Base-by-base conservation (phyloP, 64 coral and sea anemone genomes). In the Dendronephthya gigantea region DNA sequence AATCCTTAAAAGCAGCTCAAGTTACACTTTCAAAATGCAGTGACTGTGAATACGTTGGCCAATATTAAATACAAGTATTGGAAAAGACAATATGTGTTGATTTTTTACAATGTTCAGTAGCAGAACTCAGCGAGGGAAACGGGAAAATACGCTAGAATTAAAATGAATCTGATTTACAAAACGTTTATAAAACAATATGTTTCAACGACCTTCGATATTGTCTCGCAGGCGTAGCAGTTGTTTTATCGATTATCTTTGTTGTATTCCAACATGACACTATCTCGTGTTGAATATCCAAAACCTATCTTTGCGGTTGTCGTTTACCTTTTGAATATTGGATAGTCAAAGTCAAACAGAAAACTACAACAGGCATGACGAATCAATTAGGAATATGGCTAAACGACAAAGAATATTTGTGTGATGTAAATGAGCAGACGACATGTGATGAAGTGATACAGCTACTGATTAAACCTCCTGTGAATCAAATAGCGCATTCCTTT, bases 301-400 rank as follows among this genome's bases (percentile, higher is more conserved):
- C 11, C 4, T 45, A 6, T 11, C 41, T 45, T 45, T 45, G 11
- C 41, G 4, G 4, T 45, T 11, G 41, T 6, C 41, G 41, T 45
- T 45, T 11, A 45, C 41, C 17, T 62, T 62, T n/a, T 9, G 17
- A 27, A 27, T 62, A 62, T 62, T 27, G 19, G 25, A 19, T 6
- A 7, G 3, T 19, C 25, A 62, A 16, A 7, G 3, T 19, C 25
- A 62, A 16, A n/a, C 2, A 23, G 55, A 62, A 62, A 33, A 79
- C 29, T 79, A 45, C 41, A 6, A 45, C 11, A 45, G 28, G 34
- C 9, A 35, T 79, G 72, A 79, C 14, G 32, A 36, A 79, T 2
- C 19, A 79, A 33, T 33, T 79, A 39, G 72, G 72, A 34, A 79
- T 79, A 79, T 79, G 72, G 72, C 15, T 79, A 33, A 79, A 79